Percentiles rank a stretch among this genome's conserved stretches.
Conservation (phyloP, 2,113 vertebrate genomes). For the Podarcis muralis region DNA sequence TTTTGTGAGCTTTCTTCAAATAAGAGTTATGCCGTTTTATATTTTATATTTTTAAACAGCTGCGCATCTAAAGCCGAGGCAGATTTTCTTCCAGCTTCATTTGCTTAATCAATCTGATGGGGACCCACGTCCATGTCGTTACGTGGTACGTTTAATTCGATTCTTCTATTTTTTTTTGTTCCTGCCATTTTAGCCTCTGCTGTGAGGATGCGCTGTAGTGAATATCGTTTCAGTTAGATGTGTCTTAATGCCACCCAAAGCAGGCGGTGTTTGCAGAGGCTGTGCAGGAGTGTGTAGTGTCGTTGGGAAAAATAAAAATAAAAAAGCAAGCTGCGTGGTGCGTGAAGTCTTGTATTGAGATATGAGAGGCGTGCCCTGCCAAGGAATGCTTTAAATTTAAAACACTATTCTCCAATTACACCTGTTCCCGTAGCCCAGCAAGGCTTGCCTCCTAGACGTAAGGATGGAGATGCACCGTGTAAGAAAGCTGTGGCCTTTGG, state of each 20-base stretch:
- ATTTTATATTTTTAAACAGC: background rate
- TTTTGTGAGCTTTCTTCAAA: slow-evolving; percentile 29
- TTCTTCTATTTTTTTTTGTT: background rate
- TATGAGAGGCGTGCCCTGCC: background rate
- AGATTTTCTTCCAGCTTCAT: slow-evolving; percentile 63
- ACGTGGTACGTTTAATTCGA: background rate
- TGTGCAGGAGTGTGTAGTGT: too few species aligned
- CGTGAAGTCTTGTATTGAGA: too few species aligned
- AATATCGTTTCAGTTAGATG: background rate
- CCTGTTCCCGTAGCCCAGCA: background rate
- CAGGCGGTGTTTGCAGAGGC: background rate
- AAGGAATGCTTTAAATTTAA: background rate
- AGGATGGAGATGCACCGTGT: background rate
- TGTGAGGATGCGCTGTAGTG: background rate
- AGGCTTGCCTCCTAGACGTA: background rate
- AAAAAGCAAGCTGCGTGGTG: background rate
- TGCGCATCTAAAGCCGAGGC: slow-evolving; percentile 35
- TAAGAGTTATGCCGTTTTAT: background rate
- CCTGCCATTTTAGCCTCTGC: background rate
- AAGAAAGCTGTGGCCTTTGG: background rate
- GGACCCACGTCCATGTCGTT: slow-evolving; percentile 9
- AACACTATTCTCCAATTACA: background rate
- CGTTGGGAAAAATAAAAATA: background rate
- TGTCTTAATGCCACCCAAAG: background rate
- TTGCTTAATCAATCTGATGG: slow-evolving; percentile 55